Evolutionary conservation across 2,797 vertebrate genomes (phyloP), one percentile per base, ranked within the genome.

Genomic region (Myotis pilosus): DNA sequence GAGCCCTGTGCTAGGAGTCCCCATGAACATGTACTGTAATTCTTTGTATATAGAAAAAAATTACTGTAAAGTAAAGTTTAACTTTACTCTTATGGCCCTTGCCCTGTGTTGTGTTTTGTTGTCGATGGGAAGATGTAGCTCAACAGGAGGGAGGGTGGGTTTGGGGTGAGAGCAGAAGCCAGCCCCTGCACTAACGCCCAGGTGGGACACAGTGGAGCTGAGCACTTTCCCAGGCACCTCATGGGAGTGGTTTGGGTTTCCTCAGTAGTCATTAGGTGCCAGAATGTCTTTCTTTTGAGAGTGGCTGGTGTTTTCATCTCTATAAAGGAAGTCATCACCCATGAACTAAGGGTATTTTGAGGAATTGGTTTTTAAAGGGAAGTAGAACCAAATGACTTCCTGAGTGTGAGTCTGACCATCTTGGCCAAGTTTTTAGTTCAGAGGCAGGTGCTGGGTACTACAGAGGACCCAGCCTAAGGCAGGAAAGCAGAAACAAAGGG

Each of bases 41-140:
- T 98, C 98, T 99, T 98, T 99, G 99, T 99, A 99, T 98, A 99
- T 98, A 99, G 98, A 99, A 98, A 98, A 98, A 98, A 97, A 98
- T 98, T 99, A 99, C 98, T 98, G 98, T 99, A 99, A 98, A 99
- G 98, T 99, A 99, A 99, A 99, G 98, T 99, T 99, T 99, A 99
- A 98, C 98, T 98, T 98, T 98, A 98, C 98, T 98, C 98, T 97
- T 96, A 97, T 96, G 97, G 97, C 98, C 97, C 97, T 98, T 96
- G 96, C 96, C 97, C 97, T 98, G 98, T 97, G 95, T 97, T 98
- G 98, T 98, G 96, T 98, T 97, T 98, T 97, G 95, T 97, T 49
- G 44, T 96, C 69, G 0, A 0, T 91, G 89, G 92, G 90, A 71
- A 96, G 64, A 25, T 57, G 5, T n/a, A 96, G 95, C 68, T n/a